Conservation (phyloP, 2,888 invertebrate genomes). For the Melitaea athalia region DNA sequence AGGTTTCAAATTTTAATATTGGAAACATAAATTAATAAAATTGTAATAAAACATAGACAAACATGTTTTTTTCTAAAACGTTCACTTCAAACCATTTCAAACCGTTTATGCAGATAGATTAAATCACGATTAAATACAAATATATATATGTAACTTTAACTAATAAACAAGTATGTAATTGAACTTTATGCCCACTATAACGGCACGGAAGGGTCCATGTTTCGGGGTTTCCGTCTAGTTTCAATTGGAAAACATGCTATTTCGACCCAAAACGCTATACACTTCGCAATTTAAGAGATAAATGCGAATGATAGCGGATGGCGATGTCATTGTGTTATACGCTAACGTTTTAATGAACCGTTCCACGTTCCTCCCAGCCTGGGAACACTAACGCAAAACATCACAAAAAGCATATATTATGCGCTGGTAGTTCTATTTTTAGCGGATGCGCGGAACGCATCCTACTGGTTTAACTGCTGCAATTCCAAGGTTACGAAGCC, state of each 20-base stretch:
- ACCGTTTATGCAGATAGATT: not conserved
- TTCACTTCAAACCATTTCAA: not conserved
- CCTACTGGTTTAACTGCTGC: constrained; percentile 71
- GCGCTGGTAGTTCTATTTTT: constrained; percentile 71
- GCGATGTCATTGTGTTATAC: constrained; percentile 43
- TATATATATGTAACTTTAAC: not conserved
- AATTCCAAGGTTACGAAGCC: constrained; percentile 76
- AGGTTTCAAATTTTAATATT: not conserved
- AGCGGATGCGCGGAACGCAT: constrained; percentile 59
- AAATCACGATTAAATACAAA: too few relatives aligned
- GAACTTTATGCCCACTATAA: not conserved
- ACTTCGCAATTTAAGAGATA: constrained; percentile 33
- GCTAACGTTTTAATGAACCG: constrained; percentile 66
- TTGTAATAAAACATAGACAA: not conserved
- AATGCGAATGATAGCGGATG: constrained; percentile 46
- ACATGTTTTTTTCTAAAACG: not conserved
- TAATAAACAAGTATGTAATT: not conserved
- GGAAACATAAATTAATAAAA: not conserved
- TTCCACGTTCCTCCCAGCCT: constrained; percentile 58
- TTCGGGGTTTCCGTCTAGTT: constrained; percentile 25
- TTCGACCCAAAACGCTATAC: constrained; percentile 7
- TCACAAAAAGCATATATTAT: constrained; percentile 72
- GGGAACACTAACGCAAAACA: constrained; percentile 63
- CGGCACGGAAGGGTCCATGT: constrained; percentile 23
- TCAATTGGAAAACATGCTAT: constrained; percentile 12